These are phyloP conservation scores for Strix uralensis DNA, from an alignment of 2,113 vertebrate genomes.

Conservation along the genomic window DNA sequence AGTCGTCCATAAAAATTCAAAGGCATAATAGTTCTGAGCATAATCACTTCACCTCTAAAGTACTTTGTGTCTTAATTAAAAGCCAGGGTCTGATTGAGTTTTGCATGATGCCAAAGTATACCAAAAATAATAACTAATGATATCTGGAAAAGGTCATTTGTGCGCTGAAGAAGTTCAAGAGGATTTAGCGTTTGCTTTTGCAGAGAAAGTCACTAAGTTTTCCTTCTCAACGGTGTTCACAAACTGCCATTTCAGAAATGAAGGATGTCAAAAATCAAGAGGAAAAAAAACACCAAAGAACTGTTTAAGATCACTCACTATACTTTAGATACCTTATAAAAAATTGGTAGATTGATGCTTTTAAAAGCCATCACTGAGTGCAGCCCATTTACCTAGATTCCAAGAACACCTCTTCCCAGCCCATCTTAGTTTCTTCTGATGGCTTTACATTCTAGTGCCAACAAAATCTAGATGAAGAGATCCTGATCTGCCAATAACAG, in stretches of 20 bases:
- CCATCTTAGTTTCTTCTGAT: neutral
- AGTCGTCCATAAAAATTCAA: neutral
- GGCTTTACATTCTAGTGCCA: neutral
- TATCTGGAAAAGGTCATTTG: neutral
- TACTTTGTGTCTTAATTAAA: neutral
- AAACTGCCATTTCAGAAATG: neutral
- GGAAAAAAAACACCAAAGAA: neutral
- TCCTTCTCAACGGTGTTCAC: neutral
- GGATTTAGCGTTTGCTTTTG: neutral
- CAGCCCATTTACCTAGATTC: neutral
- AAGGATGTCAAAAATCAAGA: neutral
- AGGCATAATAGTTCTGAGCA: neutral
- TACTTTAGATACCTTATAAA: neutral
- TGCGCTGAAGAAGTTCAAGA: neutral
- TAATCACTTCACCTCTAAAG: neutral
- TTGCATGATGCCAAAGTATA: neutral
- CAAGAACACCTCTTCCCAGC: neutral
- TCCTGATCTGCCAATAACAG: neutral
- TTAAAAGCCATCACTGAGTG: neutral
- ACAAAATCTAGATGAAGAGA: neutral
- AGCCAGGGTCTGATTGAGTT: neutral
- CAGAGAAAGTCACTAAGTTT: neutral
- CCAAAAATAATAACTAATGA: neutral
- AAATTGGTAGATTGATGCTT: neutral
- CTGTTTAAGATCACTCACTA: neutral